Base-by-base conservation (phyloP, 2,888 invertebrate genomes). In the Lottia gigantea region DNA sequence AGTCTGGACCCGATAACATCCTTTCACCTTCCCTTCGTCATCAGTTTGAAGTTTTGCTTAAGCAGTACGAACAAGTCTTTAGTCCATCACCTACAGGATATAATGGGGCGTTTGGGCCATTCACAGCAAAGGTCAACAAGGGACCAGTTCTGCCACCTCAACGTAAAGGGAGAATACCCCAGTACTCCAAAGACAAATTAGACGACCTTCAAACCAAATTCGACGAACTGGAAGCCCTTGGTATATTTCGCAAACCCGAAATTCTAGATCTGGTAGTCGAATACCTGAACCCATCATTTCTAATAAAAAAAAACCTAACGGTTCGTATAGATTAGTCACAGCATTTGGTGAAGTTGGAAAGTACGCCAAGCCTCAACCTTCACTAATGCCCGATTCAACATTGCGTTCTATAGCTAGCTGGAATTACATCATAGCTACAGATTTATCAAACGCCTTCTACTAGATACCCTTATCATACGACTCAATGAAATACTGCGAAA, bases 401-500 rank as follows among this genome's bases (percentile, higher is more conserved):
- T 66, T 76, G 8, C 71, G 72, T 4, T 23, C 65, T 1, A 70
- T 74, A 40, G 68, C 67, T 8, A 67, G 71, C 23, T 81, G 78
- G 80, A 78, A 76, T 46, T 79, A 78, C 68, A 74, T 78, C 16
- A 72, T 75, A 19, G 62, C 63, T 0, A 73, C 78, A 14, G 78
- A 79, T 67, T 64, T 80, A 2, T 72, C 71, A 14, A 72, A 67
- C 14, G 74, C 77, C 0, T 80, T 80, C 40, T 76, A 80, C 62
- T 78, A 80, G 66, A 76, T 79, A n/a, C 76, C 79, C 11, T 63
- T 81, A 6, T 45, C 75, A 11, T 62, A 49, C 25, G 62, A 72
- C 0, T 77, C 80, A 1, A 77, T 80, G 76, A 80, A 78, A 46
- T 78, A 80, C 47, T 79, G 78, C 69, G 76, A 77, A 7, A 75